These are phyloP conservation scores for Dryomyza anilis DNA, from an alignment of 2,888 invertebrate species.

Conservation along the genomic window DNA sequence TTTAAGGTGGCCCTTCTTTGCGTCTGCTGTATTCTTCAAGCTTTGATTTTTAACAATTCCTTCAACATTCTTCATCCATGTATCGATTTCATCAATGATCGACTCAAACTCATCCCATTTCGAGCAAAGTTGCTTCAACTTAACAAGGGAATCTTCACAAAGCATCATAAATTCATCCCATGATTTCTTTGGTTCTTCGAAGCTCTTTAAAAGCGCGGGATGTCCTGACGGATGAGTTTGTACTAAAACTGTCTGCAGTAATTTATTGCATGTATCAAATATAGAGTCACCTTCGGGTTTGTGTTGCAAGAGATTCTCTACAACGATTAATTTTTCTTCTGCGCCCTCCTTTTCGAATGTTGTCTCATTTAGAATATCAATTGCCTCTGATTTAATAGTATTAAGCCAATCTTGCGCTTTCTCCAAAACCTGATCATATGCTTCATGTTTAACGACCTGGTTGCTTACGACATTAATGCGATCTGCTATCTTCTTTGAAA, in stretches of 20 bases:
- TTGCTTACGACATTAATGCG: conserved; percentile 72
- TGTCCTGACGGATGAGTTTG: conserved; percentile 82
- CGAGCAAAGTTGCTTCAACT: conserved; percentile 75
- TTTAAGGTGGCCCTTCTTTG: conserved; percentile 78
- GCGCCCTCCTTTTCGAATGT: conserved; percentile 80
- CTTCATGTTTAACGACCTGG: conserved; percentile 80
- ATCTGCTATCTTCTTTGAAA: conserved; percentile 71
- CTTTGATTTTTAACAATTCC: conserved; percentile 86
- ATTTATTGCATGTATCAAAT: conserved; percentile 71
- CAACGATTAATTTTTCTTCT: conserved; percentile 74
- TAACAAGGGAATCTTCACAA: conserved; percentile 73
- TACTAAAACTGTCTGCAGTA: conserved; percentile 73
- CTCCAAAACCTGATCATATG: conserved; percentile 80
- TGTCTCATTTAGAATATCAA: conserved; percentile 77
- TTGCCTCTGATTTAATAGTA: conserved; percentile 78
- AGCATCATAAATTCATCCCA: conserved; percentile 78
- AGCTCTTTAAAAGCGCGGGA: conserved; percentile 72
- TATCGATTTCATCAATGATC: conserved; percentile 76
- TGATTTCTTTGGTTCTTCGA: conserved; percentile 73
- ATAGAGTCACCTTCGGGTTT: conserved; percentile 75
- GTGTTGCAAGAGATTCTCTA: conserved; percentile 77
- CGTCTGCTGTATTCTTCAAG: conserved; percentile 81
- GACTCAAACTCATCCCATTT: conserved; percentile 84
- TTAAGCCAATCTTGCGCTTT: conserved; percentile 83
- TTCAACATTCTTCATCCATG: conserved; percentile 87